Percentiles rank a stretch among this genome's conserved stretches.
Conservation (phyloP, 2,888 invertebrate species). For the Luperina nickerlii region DNA sequence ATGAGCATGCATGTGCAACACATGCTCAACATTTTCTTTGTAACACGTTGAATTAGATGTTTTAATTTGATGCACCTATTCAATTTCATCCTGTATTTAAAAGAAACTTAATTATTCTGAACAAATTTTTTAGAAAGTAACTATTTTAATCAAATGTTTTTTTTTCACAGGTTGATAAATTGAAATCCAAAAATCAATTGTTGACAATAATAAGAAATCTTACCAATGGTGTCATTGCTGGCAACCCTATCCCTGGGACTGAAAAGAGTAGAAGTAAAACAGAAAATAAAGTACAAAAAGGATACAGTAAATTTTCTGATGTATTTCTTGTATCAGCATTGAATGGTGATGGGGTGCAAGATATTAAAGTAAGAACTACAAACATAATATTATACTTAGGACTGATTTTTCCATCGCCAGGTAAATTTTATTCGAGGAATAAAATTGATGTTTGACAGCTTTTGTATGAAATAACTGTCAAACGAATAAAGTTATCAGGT, state of each 20-base stretch:
- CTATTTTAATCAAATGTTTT: neutral
- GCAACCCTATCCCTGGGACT: conserved; percentile 79
- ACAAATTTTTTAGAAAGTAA: neutral
- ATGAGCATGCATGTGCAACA: too few relatives aligned
- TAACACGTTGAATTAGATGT: too few relatives aligned
- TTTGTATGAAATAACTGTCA: too few relatives aligned
- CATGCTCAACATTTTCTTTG: too few relatives aligned
- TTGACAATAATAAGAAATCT: conserved; percentile 93
- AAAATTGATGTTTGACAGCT: too few relatives aligned
- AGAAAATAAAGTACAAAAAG: conserved; percentile 71
- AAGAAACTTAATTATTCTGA: neutral
- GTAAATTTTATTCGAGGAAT: too few relatives aligned
- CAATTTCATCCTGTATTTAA: too few relatives aligned
- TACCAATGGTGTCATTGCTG: conserved; percentile 91
- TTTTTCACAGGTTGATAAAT: conserved; percentile 91
- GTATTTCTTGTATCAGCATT: conserved; percentile 98
- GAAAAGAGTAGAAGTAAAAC: conserved; percentile 69
- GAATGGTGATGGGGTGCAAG: conserved; percentile 93
- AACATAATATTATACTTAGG: neutral
- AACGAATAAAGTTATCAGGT: too few relatives aligned
- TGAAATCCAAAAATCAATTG: conserved; percentile 93
- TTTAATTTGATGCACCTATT: too few relatives aligned
- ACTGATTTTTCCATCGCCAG: too few relatives aligned
- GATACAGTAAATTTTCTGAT: conserved; percentile 92
- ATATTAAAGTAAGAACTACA: conserved; percentile 90